phyloP scores from a whole-genome alignment of 2,888 invertebrate species.

The Sipunculus nudus region DNA sequence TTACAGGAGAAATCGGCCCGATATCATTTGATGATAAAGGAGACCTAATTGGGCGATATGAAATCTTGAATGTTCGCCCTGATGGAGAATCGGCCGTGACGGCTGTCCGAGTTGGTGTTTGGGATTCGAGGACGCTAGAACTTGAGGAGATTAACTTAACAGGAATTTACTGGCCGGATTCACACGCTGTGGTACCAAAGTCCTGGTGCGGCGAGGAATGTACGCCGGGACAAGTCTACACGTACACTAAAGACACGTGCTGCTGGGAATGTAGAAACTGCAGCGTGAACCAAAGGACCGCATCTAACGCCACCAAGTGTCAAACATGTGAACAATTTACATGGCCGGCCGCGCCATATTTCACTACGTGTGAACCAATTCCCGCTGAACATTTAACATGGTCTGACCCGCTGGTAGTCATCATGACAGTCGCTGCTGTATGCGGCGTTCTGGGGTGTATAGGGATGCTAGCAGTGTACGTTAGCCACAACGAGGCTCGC shows the following conservation, averaged over 20 bases:
- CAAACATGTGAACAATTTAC: constrained; percentile 36
- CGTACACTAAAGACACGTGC: constrained; percentile 51
- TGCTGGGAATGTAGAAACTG: constrained; percentile 56
- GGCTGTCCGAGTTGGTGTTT: constrained; percentile 40
- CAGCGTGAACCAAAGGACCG: constrained; percentile 49
- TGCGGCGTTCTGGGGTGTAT: constrained; percentile 28
- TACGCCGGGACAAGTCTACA: constrained; percentile 36
- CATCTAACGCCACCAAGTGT: constrained; percentile 47
- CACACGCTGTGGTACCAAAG: constrained; percentile 5
- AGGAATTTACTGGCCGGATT: neutral
- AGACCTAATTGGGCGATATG: constrained; percentile 49
- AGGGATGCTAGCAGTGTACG: constrained; percentile 11
- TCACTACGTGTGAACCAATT: constrained; percentile 25
- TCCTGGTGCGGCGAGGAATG: constrained; percentile 36
- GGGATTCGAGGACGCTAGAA: constrained; percentile 42
- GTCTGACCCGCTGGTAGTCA: constrained; percentile 30
- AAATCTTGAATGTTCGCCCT: constrained; percentile 46
- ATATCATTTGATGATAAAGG: constrained; percentile 53
- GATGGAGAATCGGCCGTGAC: constrained; percentile 13
- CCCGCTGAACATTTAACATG: constrained; percentile 21
- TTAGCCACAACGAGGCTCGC: constrained; percentile 42
- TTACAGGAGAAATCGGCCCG: constrained; percentile 46
- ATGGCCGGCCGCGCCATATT: constrained; percentile 32
- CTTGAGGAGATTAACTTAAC: neutral
- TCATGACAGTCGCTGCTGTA: constrained; percentile 20